Evolutionary conservation across 1,140 invertebrate genomes (phyloP).

Genomic region (Brachionus rubens): DNA sequence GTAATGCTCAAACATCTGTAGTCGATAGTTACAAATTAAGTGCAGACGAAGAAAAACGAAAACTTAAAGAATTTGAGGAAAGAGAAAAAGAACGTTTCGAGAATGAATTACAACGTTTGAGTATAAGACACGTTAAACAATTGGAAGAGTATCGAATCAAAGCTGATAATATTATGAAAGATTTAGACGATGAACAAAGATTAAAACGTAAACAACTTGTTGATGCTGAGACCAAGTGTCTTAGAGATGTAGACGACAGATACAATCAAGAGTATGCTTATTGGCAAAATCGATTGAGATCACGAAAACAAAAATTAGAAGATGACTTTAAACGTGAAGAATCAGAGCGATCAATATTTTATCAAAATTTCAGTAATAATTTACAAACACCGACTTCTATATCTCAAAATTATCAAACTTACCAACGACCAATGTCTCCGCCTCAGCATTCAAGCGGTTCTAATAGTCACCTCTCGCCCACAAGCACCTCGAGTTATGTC

Average conservation of each 20-base stretch:
- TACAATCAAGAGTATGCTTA: constrained; percentile 45
- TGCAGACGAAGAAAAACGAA: constrained; percentile 35
- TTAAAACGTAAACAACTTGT: constrained; percentile 41
- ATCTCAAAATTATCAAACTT: background rate
- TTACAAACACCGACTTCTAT: constrained; percentile 5
- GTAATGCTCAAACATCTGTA: background rate
- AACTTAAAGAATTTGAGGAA: constrained; percentile 43
- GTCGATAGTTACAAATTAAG: constrained; percentile 7
- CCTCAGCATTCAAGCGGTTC: background rate
- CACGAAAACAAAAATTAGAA: constrained; percentile 40
- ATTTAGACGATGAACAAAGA: constrained; percentile 44
- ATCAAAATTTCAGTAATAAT: constrained; percentile 44
- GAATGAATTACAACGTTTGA: constrained; percentile 34
- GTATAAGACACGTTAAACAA: constrained; percentile 30
- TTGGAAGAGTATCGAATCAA: constrained; percentile 36
- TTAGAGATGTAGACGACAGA: constrained; percentile 32
- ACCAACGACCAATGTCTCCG: background rate
- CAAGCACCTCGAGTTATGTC: constrained; percentile 20
- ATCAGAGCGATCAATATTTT: constrained; percentile 15
- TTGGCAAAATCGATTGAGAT: constrained; percentile 38
- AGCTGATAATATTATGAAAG: constrained; percentile 45
- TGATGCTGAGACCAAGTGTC: constrained; percentile 41
- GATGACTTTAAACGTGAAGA: constrained; percentile 46
- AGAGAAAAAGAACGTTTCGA: constrained; percentile 46
- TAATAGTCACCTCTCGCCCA: constrained; percentile 1